phyloP scores from a whole-genome alignment of 1,140 invertebrate species.

The Drosophila pseudoananassae region DNA sequence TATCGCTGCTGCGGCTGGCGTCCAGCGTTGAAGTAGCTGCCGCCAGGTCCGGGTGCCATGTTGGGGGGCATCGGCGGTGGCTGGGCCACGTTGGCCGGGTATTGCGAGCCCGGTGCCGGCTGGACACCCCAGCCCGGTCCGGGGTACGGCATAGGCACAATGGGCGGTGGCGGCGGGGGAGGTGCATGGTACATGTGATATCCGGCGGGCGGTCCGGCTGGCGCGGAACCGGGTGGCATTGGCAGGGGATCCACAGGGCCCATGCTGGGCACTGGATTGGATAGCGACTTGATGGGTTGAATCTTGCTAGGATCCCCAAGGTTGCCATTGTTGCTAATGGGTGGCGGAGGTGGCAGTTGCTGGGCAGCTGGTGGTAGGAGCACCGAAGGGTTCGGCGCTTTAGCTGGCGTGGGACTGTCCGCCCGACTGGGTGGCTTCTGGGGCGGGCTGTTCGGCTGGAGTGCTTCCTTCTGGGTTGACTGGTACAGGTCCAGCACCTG shows the following conservation, averaged over 20 bases:
- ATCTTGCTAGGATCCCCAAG: constrained; percentile 57
- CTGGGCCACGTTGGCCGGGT: constrained; percentile 42
- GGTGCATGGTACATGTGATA: constrained; percentile 70
- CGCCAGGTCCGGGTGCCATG: constrained; percentile 28
- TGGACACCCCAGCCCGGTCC: constrained; percentile 48
- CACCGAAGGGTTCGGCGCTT: constrained; percentile 16
- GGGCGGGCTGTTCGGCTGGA: constrained; percentile 87
- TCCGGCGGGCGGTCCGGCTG: constrained; percentile 21
- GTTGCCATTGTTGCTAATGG: constrained; percentile 45
- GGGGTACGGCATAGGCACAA: constrained; percentile 57
- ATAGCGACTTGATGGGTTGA: constrained; percentile 62
- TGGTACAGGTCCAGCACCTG: constrained; percentile 94
- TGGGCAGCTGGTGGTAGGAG: constrained; percentile 2
- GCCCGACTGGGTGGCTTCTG: constrained; percentile 84
- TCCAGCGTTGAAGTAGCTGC: constrained; percentile 58
- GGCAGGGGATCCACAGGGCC: constrained; percentile 29
- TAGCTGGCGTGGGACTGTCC: constrained; percentile 63
- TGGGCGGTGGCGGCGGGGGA: constrained; percentile 70
- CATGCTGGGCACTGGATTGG: constrained; percentile 42
- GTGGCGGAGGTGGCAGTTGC: constrained; percentile 18
- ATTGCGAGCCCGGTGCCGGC: constrained; percentile 59
- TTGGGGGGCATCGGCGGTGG: constrained; percentile 65
- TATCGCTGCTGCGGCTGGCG: constrained; percentile 63
- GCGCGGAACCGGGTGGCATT: background rate
- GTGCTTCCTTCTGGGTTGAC: constrained; percentile 85